Percentiles rank a stretch among this genome's conserved stretches.
Evolutionary conservation across 2,113 vertebrate species (phyloP).

Genomic region (Onychostruthus taczanowskii): DNA sequence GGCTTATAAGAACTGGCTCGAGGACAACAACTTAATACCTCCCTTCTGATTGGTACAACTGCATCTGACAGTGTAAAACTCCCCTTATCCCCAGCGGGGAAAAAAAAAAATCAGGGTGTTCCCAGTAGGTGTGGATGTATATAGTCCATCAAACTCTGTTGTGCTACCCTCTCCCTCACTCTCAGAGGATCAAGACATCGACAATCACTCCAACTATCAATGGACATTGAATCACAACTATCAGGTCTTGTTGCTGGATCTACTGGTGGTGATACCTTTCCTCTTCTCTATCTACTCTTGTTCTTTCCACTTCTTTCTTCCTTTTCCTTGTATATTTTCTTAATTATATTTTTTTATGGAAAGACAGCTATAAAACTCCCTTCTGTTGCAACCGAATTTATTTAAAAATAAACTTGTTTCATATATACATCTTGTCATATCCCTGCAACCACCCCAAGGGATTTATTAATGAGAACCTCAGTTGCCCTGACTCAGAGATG

Average conservation of each 20-base stretch:
- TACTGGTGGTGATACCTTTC: not conserved
- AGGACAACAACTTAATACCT: too few species aligned
- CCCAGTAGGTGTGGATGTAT: not conserved
- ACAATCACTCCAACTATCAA: not conserved
- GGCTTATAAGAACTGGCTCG: too few species aligned
- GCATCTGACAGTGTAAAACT: rapidly evolving
- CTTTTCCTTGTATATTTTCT: not conserved
- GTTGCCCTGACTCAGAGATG: not conserved
- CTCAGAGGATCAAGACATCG: rapidly evolving
- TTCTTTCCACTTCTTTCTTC: not conserved
- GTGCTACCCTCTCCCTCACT: not conserved
- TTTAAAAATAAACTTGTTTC: not conserved
- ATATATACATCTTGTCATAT: not conserved
- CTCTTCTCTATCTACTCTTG: not conserved
- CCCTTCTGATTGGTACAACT: not conserved
- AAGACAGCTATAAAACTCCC: not conserved
- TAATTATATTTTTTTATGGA: not conserved
- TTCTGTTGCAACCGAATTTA: not conserved
- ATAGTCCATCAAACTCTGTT: not conserved
- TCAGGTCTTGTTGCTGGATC: not conserved
- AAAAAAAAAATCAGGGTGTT: not conserved
- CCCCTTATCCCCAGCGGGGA: rapidly evolving
- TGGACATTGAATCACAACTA: rapidly evolving
- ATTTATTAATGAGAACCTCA: not conserved
- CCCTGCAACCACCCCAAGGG: not conserved